phyloP scores from a whole-genome alignment of 2,797 vertebrate genomes.

The Scyliorhinus canicula region DNA sequence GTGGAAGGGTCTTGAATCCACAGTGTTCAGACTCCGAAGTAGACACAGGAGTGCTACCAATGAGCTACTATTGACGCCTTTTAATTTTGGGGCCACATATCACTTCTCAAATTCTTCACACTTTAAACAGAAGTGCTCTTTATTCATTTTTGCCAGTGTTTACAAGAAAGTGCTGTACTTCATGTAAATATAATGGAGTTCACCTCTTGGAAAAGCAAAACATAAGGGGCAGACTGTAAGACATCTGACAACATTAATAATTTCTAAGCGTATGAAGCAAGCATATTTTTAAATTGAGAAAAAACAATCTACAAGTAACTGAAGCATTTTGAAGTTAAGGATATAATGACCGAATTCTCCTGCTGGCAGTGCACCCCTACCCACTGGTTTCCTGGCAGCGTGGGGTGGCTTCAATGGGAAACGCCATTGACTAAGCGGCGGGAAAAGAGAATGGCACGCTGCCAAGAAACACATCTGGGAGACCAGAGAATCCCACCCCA shows the following conservation, averaged over 20 bases:
- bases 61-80: background rate
- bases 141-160: background rate
- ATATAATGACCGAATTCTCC: no score
- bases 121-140: background rate
- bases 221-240: background rate
- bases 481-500: no score
- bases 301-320: background rate
- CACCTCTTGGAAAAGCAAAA: background rate
- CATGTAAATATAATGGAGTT: background rate
- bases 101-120: background rate
- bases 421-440: no score
- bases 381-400: no score
- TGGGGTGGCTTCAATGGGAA: no score
- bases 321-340: background rate
- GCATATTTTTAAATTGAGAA: no score
- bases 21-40: background rate
- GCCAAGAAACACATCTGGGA: no score
- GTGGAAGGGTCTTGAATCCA: background rate
- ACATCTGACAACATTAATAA: background rate
- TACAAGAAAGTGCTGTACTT: background rate
- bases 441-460: no score
- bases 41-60: background rate
- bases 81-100: background rate
- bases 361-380: no score
- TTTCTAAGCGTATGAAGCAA: background rate